Evolutionary conservation across 1,140 invertebrate genomes (phyloP).

Genomic region (Harlomillsia oculata): DNA sequence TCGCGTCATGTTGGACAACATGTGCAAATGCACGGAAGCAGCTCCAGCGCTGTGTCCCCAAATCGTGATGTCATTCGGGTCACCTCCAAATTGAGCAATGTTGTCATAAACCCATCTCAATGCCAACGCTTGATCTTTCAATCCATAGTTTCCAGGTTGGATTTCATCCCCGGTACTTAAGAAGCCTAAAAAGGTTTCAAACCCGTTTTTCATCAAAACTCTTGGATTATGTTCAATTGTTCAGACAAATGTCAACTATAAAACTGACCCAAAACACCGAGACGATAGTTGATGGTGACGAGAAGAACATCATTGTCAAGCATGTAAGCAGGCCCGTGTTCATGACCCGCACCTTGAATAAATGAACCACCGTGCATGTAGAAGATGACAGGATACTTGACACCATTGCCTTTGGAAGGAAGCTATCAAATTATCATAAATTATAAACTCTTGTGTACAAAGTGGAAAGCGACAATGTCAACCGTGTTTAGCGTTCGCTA

Average conservation of each 20-base stretch:
- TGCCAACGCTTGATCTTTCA: slow-evolving; percentile 18
- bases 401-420: background rate
- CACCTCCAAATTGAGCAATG: slow-evolving; percentile 6
- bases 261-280: slow-evolving; percentile 2
- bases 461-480: too few relatives aligned
- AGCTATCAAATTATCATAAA: slow-evolving; percentile 3
- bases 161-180: slow-evolving; percentile 1
- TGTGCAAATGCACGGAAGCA: background rate
- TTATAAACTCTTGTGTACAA: too few relatives aligned
- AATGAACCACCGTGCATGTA: slow-evolving; percentile 15
- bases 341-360: background rate
- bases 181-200: background rate
- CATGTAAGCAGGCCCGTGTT: slow-evolving; percentile 12
- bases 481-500: background rate
- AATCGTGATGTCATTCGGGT: slow-evolving; percentile 1
- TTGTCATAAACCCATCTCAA: slow-evolving; percentile 18
- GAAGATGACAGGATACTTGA: slow-evolving; percentile 11
- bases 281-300: slow-evolving; percentile 11
- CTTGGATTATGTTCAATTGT: too few relatives aligned
- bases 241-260: background rate
- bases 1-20: slow-evolving; percentile 14
- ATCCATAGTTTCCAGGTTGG: slow-evolving; percentile 10
- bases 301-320: slow-evolving; percentile 14
- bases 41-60: slow-evolving; percentile 9
- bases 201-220: too few relatives aligned